Conservation (phyloP, 2,113 vertebrate genomes). For the Ranitomeya imitator region DNA sequence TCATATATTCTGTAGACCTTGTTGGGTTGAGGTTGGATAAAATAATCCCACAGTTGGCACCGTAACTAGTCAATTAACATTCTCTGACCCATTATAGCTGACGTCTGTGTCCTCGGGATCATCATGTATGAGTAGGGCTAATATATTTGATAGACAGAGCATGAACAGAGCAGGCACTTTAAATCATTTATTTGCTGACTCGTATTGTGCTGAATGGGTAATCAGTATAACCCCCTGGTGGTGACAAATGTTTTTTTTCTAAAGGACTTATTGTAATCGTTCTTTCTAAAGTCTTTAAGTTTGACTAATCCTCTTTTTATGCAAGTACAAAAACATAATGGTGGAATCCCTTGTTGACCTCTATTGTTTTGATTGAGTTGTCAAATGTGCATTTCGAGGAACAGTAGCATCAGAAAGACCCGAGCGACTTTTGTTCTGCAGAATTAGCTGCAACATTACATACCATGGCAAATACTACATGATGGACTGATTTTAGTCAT, state of each 20-base stretch:
- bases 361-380: slow-evolving; percentile 46
- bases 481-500: neutral
- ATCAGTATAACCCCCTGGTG: slow-evolving; percentile 61
- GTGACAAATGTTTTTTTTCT: slow-evolving; percentile 67
- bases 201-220: slow-evolving; percentile 63
- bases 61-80: neutral
- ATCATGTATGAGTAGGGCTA: slow-evolving; percentile 30
- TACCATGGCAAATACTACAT: neutral
- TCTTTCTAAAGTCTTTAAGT: slow-evolving; percentile 1
- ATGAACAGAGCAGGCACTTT: slow-evolving; percentile 10
- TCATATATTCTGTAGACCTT: neutral
- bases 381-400: slow-evolving; percentile 32
- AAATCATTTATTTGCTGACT: slow-evolving; percentile 64
- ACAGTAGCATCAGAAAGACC: slow-evolving; percentile 27
- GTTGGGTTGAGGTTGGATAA: neutral
- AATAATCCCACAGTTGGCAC: neutral
- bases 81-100: neutral
- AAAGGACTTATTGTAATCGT: slow-evolving; percentile 62
- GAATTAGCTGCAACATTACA: neutral
- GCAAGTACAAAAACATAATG: slow-evolving; percentile 33
- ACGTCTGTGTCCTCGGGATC: neutral
- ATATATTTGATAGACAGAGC: slow-evolving; percentile 34
- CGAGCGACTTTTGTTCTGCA: neutral
- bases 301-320: slow-evolving; percentile 46
- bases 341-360: slow-evolving; percentile 41